Evolutionary conservation across 1,140 invertebrate genomes (phyloP).

Genomic region (Physella acuta): DNA sequence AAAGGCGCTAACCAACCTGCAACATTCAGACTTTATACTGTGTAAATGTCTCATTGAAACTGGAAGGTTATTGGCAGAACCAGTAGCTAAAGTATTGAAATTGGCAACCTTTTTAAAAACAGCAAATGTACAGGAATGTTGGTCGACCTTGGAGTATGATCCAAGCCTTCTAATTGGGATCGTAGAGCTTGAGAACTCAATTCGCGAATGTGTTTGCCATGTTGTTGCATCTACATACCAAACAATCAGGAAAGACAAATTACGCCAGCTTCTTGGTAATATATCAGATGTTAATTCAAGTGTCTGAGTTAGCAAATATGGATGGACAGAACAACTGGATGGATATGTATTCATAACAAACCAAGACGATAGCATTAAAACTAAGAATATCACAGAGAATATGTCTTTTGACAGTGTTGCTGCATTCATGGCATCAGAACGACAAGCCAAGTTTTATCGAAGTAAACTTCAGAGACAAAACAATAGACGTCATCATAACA

Average conservation of each 20-base stretch:
- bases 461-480: too few relatives aligned
- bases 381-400: conserved; percentile 98
- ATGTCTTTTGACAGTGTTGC: conserved; percentile 89
- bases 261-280: conserved; percentile 82
- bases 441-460: too few relatives aligned
- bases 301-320: conserved; percentile 92
- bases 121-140: conserved; percentile 90
- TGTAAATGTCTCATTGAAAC: conserved; percentile 92
- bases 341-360: conserved; percentile 84
- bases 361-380: conserved; percentile 97
- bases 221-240: conserved; percentile 96
- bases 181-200: conserved; percentile 90
- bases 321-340: conserved; percentile 79
- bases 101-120: conserved; percentile 89
- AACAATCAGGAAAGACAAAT: conserved; percentile 79
- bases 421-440: conserved; percentile 75
- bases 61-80: conserved; percentile 77
- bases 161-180: conserved; percentile 66
- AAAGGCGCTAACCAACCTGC: conserved; percentile 93
- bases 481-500: too few relatives aligned
- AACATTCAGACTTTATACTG: conserved; percentile 93
- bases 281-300: conserved; percentile 80
- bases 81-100: conserved; percentile 82
- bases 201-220: conserved; percentile 94
- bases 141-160: conserved; percentile 63